phyloP scores from a whole-genome alignment of 2,888 invertebrate species.

The Anorthoa munda region DNA sequence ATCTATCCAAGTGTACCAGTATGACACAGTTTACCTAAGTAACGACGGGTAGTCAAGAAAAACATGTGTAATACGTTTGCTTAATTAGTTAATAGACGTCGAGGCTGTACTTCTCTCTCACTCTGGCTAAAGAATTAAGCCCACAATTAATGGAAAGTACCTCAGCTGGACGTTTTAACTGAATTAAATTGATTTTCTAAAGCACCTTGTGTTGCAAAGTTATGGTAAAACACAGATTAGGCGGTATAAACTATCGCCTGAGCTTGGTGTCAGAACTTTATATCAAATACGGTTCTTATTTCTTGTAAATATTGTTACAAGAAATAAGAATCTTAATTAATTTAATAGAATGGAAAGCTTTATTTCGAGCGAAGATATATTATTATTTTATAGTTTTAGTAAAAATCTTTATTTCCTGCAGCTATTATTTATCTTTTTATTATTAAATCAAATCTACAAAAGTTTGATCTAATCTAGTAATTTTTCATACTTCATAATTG shows the following conservation, averaged over 20 bases:
- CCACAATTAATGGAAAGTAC: constrained; percentile 85
- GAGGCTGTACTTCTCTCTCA: constrained; percentile 66
- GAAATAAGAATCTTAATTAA: too few species aligned
- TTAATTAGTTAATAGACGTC: constrained; percentile 81
- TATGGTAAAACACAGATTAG: constrained; percentile 63
- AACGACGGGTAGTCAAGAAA: constrained; percentile 53
- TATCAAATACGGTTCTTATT: neutral
- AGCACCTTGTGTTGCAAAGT: constrained; percentile 69
- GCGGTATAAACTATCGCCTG: neutral
- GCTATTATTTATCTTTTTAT: neutral
- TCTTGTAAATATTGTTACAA: neutral
- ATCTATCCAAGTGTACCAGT: constrained; percentile 3
- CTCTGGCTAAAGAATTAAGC: constrained; percentile 75
- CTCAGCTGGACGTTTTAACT: constrained; percentile 80
- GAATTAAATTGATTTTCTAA: constrained; percentile 81
- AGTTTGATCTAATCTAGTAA: constrained; percentile 19
- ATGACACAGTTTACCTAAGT: constrained; percentile 36
- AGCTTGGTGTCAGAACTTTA: neutral
- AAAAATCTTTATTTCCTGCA: too few species aligned
- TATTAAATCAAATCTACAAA: constrained; percentile 16
- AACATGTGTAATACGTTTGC: constrained; percentile 62
- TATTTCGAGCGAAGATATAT: too few species aligned
- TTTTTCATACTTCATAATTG: constrained; percentile 12
- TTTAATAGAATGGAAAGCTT: neutral
- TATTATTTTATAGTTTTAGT: too few species aligned